Conservation (phyloP, 2,797 vertebrate species). For the Melanotaenia maccullochi region DNA sequence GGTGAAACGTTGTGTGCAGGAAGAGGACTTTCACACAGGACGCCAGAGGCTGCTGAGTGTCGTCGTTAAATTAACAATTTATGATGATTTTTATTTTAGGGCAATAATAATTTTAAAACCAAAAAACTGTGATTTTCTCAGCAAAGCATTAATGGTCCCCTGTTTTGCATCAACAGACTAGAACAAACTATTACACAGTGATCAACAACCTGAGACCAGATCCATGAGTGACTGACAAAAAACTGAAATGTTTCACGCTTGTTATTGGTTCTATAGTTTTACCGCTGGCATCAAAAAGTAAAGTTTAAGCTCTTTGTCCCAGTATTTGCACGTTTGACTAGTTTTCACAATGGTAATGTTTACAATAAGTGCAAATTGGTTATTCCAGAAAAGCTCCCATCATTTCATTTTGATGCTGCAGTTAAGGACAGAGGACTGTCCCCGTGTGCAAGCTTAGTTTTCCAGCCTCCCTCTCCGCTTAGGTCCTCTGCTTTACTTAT, state of each 20-base stretch:
- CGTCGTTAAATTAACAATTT: background rate
- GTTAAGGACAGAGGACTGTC: constrained; percentile 30
- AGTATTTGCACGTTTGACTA: constrained; percentile 55
- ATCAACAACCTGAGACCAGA: constrained; percentile 14
- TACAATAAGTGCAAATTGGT: constrained; percentile 88
- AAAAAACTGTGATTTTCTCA: background rate
- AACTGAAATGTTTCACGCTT: constrained; percentile 2
- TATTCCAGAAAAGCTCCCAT: constrained; percentile 69
- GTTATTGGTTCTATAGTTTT: constrained; percentile 33
- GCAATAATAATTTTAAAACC: background rate
- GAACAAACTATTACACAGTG: background rate
- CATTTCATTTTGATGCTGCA: constrained; percentile 57
- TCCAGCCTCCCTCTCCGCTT: constrained; percentile 10
- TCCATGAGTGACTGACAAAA: constrained; percentile 3
- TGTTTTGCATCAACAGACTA: constrained; percentile 5
- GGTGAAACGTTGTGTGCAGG: background rate
- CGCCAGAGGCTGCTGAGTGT: background rate
- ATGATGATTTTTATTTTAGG: background rate
- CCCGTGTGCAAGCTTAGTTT: constrained; percentile 39
- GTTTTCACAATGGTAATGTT: constrained; percentile 79
- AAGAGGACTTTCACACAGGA: background rate
- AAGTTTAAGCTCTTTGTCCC: constrained; percentile 49
- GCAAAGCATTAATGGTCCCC: constrained; percentile 11
- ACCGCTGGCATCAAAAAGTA: constrained; percentile 27
- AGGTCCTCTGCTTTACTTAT: constrained; percentile 85